Evolutionary conservation across 1,140 invertebrate genomes (phyloP), one percentile per base, ranked within the genome.

Genomic region (Drosophila watanabei): DNA sequence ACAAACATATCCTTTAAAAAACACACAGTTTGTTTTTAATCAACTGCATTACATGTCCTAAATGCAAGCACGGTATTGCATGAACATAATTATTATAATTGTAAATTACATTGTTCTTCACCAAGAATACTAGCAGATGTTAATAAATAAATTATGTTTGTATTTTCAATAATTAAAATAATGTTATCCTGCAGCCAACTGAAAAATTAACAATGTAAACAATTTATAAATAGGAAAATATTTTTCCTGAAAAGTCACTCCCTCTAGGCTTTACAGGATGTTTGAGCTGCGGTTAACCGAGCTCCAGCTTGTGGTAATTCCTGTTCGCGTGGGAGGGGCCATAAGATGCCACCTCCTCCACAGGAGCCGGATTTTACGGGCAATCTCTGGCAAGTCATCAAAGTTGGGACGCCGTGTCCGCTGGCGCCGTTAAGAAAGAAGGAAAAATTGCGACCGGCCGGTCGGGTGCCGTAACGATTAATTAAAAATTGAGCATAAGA

Each of bases 401-500:
- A 65, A 49, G 49, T 48, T 57, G 56, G 68, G 68, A 28, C 46
- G 56, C 70, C 63, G 66, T 70, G 52, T 41, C 43, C 43, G 33
- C 18, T 18, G 51, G 13, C 33, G 46, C 45, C 64, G 65, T 70
- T 71, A 48, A 43, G 65, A 20, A 69, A 33, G 18, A 51, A 24
- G 61, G 49, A 64, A 64, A 73, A 73, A 33, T 46, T 24, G 33
- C 46, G 57, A 62, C 13, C 33, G 48, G 24, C 32, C 45, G 39
- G 71, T 30, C 46, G 49, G 51, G 28, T 37, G 35, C 30, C 60
- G 41, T 41, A 33, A 64, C 70, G 75, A 87, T 87, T 87, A 87
- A 87, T 87, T 87, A 87, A 88, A 84, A 88, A 80, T 64, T 69
- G 64, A 63, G 62, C 75, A 69, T 82, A 69, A 88, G 70, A 83